Base-by-base conservation (phyloP, 2,113 vertebrate genomes). In the Oreochromis niloticus region DNA sequence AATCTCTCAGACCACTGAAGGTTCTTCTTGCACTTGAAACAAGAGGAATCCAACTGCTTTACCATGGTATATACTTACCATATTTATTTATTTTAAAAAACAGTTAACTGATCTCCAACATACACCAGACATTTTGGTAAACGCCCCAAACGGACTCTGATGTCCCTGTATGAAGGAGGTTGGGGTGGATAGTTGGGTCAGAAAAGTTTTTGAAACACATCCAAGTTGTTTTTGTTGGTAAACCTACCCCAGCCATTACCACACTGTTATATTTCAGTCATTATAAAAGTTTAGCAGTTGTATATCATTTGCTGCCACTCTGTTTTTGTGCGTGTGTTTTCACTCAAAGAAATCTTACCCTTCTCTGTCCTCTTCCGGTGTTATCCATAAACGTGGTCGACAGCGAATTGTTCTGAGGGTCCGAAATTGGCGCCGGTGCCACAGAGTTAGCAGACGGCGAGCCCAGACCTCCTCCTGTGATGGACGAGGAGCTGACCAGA, bases 281-380 rank as follows among this genome's bases (percentile, higher is more conserved):
- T 43, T 43, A 43, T 43, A 13, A 43, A 43, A 43, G 41, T 43
- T 43, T 43, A 43, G 12, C 12, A 43, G 41, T 43, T 43, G 11
- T 12, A 13, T 43, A 43, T 13, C 3, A 13, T 43, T 43, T 43
- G 41, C 41, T 43, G 41, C 41, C 41, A 43, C 34, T 39, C 61
- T 39, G 10, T 22, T 66, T 39, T 5, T 39, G 19, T 1, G 0
- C 6, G 1, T 57, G 59, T 71, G 24, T 36, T 24, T 75, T 30
- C 16, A 46, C 36, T n/a, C 22, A 9, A 34, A 55, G 12, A 19
- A 4, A 11, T 48, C 94, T 93, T 95, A 98, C 98, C 97, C 98
- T 94, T 50, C 97, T 94, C 87, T 97, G 97, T 80, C 91, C 96
- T 90, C 97, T 87, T 32, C 93, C 93, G 10, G 79, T 84, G 36